Evolutionary conservation across 2,113 vertebrate species (phyloP).

Genomic region (Onychorhynchus coronatus): DNA sequence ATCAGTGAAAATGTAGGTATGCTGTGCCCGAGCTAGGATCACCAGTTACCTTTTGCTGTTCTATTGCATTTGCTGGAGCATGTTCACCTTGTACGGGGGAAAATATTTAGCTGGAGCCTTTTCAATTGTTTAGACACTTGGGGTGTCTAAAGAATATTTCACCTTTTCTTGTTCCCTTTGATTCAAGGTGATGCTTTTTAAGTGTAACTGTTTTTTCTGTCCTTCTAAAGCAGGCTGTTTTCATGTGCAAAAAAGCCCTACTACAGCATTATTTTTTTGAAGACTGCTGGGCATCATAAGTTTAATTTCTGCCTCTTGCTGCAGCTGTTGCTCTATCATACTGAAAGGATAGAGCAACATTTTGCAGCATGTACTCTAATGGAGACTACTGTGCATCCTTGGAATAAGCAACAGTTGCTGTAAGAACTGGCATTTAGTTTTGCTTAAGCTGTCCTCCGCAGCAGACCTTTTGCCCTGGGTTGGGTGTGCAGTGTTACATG

Average conservation of each 20-base stretch:
- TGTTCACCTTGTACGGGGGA: neutral
- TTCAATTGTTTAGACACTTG: neutral
- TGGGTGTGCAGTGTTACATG: accelerated
- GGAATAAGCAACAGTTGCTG: neutral
- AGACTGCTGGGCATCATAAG: neutral
- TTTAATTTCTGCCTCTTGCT: neutral
- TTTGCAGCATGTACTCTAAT: neutral
- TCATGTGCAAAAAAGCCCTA: neutral
- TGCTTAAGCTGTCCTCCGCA: neutral
- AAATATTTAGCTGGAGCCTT: neutral
- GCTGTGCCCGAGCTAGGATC: neutral
- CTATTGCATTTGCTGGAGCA: accelerated
- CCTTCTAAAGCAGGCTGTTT: neutral
- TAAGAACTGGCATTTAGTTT: neutral
- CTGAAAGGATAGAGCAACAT: neutral
- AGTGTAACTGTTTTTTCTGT: neutral
- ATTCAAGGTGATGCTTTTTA: neutral
- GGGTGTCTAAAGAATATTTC: neutral
- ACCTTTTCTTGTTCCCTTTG: neutral
- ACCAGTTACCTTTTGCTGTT: neutral
- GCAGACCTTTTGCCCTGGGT: neutral
- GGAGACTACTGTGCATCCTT: neutral
- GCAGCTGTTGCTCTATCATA: neutral
- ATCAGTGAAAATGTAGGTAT: neutral
- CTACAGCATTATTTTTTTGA: neutral